Conservation (phyloP, 2,113 vertebrate species). For the Ceyx cyanopectus region DNA sequence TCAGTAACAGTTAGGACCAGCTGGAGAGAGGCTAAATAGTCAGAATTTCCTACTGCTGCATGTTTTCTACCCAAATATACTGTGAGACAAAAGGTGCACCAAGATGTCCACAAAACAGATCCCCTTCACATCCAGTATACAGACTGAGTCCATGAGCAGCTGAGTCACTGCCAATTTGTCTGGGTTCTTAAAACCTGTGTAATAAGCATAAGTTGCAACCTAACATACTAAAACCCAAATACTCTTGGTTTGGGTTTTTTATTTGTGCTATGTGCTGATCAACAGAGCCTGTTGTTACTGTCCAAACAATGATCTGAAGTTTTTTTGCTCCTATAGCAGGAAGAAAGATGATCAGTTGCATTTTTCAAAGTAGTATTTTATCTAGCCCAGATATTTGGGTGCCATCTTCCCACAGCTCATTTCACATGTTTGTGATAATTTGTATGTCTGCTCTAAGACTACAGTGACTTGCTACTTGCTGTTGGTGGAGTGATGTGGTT, state of each 20-base stretch:
- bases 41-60: not conserved
- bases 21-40: not conserved
- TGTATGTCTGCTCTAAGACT: not conserved
- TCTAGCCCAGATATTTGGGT: not conserved
- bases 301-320: not conserved
- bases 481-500: rapidly evolving
- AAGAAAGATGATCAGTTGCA: not conserved
- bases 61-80: not conserved
- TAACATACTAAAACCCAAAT: not conserved
- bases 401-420: not conserved
- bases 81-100: not conserved
- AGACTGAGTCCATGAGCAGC: not conserved
- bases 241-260: not conserved
- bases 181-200: not conserved
- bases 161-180: not conserved
- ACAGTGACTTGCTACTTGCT: not conserved
- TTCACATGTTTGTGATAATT: not conserved
- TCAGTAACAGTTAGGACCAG: not conserved
- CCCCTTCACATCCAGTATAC: not conserved
- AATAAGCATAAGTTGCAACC: not conserved
- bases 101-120: not conserved
- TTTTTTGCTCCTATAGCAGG: not conserved
- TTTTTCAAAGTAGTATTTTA: not conserved
- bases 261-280: not conserved
- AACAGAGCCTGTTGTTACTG: not conserved